phyloP scores from a whole-genome alignment of 2,797 vertebrate genomes.

The Pangasius macronema region DNA sequence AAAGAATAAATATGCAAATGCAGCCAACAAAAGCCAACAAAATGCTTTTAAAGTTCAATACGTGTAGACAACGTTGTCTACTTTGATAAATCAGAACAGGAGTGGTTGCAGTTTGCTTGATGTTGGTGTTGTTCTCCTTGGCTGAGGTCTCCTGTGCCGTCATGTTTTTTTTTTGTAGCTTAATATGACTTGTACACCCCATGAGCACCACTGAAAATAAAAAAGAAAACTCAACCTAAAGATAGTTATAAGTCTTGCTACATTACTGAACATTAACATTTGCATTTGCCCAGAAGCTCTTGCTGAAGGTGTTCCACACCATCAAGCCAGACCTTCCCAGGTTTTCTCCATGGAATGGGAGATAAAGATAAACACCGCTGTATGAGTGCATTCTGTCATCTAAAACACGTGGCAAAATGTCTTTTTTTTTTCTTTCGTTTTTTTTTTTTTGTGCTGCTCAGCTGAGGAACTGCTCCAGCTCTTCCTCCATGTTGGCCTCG shows the following conservation, averaged over 20 bases:
- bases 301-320: slow-evolving; percentile 34
- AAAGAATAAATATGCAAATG: slow-evolving; percentile 76
- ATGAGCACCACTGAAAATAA: slow-evolving; percentile 73
- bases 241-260: slow-evolving; percentile 74
- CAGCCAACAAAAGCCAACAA: slow-evolving; percentile 50
- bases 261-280: slow-evolving; percentile 73
- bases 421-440: slow-evolving; percentile 38
- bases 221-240: slow-evolving; percentile 57
- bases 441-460: slow-evolving; percentile 79
- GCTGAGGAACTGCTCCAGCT: slow-evolving; percentile 97
- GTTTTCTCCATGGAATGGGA: slow-evolving; percentile 79
- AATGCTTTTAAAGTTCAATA: slow-evolving; percentile 38
- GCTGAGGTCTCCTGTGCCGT: slow-evolving; percentile 76
- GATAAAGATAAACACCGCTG: slow-evolving; percentile 82
- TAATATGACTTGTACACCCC: slow-evolving; percentile 71
- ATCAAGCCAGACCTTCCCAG: slow-evolving; percentile 58
- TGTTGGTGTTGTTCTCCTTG: slow-evolving; percentile 75
- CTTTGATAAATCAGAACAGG: slow-evolving; percentile 62
- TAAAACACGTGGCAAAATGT: slow-evolving; percentile 67
- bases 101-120: slow-evolving; percentile 76
- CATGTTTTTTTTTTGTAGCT: slow-evolving; percentile 78
- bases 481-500: slow-evolving; percentile 97
- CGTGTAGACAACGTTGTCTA: slow-evolving; percentile 41
- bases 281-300: slow-evolving; percentile 68
- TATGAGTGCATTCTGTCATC: slow-evolving; percentile 58